Base-by-base conservation (phyloP, 2,113 vertebrate species). In the Colossoma macropomum region DNA sequence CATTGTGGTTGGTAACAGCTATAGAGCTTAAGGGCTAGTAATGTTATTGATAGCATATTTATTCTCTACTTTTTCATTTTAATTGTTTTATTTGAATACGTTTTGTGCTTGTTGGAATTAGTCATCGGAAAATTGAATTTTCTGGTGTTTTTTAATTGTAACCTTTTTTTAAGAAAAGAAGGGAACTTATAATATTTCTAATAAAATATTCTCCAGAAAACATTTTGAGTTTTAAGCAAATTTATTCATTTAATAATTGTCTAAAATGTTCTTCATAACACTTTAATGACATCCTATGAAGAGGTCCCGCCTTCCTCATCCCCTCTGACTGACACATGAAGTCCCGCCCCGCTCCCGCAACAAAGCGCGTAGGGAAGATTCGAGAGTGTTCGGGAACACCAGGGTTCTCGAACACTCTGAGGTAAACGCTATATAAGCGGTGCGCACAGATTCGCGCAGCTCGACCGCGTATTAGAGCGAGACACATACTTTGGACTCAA, bases 351-450 rank as follows among this genome's bases (percentile, higher is more conserved):
- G 2, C 76, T 75, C 9, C 15, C 38, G 4, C 6, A 12, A 15
- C 38, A 72, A 75, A 79, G 23, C 45, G 7, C 11, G 28, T 4
- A 17, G 66, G 74, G 89, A 93, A 69, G 75, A 83, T 92, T 95
- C 92, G 86, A 94, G 94, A 94, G 28, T 84, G 79, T 94, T 94
- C 93, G 89, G 82, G 92, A 90, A 89, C 88, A 72, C 81, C 23
- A 79, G 88, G 75, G 85, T 92, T 93, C 92, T 93, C 77, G 92
- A 92, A 92, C 72, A 17, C 59, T 90, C 91, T 5, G 32, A 21
- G 8, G 25, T 10, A 15, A 16, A 50, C 30, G 19, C n/a, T 90
- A 89, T 71, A 91, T 89, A 93, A 86, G 12, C 80, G 50, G 54
- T 1, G 48, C 27, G 28, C 74, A 27, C 65, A 16, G 12, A 15